A percentile compares a stretch with the other conserved stretches of the same genome.
Conservation (phyloP, 2,113 vertebrate genomes). For the Mesoclemmys tuberculata region DNA sequence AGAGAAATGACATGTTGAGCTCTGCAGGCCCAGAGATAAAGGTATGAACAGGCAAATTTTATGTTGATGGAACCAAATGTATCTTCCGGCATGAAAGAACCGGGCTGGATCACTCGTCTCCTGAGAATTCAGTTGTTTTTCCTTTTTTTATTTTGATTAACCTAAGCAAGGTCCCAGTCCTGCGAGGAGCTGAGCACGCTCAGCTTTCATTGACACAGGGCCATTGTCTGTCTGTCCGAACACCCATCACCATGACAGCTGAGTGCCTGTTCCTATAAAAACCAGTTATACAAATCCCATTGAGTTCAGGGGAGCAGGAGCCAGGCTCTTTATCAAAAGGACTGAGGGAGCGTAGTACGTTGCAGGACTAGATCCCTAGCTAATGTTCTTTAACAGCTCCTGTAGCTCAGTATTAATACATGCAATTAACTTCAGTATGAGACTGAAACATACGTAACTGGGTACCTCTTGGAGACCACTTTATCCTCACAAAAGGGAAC, state of each 20-base stretch:
- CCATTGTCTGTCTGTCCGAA: not conserved
- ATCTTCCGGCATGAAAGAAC: not conserved
- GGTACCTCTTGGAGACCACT: not conserved
- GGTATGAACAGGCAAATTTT: not conserved
- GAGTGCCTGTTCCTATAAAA: not conserved
- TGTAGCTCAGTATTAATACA: slow-evolving; percentile 25
- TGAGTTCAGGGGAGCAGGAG: slow-evolving; percentile 21
- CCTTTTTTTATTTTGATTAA: not conserved
- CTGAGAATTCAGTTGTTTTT: slow-evolving; percentile 6
- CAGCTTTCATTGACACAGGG: not conserved
- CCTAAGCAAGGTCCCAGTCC: not conserved
- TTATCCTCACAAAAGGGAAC: not conserved
- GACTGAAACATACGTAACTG: not conserved
- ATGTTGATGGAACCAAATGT: not conserved
- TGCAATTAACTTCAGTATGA: not conserved
- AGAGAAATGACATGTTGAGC: not conserved
- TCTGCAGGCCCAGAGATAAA: not conserved
- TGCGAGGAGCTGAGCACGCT: not conserved
- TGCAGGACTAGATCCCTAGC: not conserved
- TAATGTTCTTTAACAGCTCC: slow-evolving; percentile 11
- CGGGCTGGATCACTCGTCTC: not conserved
- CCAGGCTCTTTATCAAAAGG: not conserved
- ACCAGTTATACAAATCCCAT: not conserved
- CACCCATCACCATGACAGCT: not conserved
- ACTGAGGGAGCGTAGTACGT: not conserved